Evolutionary conservation across 2,888 invertebrate species (phyloP), one percentile per base, ranked within the genome.

Genomic region (Leptinotarsa juncta): DNA sequence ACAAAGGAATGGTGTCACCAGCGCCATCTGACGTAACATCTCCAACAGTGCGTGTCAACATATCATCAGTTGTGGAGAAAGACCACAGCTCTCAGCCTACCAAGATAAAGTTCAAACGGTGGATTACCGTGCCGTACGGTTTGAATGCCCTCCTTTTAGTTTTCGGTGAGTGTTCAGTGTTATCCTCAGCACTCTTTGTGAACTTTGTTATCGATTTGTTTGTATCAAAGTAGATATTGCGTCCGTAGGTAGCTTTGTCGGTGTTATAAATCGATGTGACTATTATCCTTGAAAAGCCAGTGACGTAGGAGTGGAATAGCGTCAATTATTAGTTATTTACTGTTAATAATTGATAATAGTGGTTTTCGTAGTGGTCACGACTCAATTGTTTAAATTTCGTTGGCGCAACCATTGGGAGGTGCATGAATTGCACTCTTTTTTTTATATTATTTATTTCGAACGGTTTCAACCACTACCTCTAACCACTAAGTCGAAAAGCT

Each of bases 1-100:
- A 86, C 77, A 86, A 86, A 80, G 83, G 83, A 65, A 86, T 86
- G 86, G 82, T 85, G 76, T 83, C 82, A 26, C 78, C 85, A 77
- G 81, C 83, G 82, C 82, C 81, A 75, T 80, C 85, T 82, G 80
- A 79, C 53, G 68, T 77, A 18, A 57, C 66, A 10, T 74, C 80
- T 62, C 77, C 75, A 72, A 68, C 79, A 53, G 76, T 77, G 10
- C 79, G 76, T 65, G 75, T 80, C 75, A 78, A 80, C 74, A 78
- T 79, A 20, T 68, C 73, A 62, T 20, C 65, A 55, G 76, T 80
- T 55, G 70, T 80, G 67, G 81, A 79, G 70, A 81, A 81, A 55
- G 67, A 78, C 71, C 81, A 83, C 68, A 80, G 83, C 79, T 78
- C 78, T 7, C 73, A 78, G 74, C 77, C 78, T 71, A 78, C 71